A percentile compares a stretch with the other conserved stretches of the same genome.
Evolutionary conservation across 2,113 vertebrate genomes (phyloP).

Genomic region (Gallinago media): DNA sequence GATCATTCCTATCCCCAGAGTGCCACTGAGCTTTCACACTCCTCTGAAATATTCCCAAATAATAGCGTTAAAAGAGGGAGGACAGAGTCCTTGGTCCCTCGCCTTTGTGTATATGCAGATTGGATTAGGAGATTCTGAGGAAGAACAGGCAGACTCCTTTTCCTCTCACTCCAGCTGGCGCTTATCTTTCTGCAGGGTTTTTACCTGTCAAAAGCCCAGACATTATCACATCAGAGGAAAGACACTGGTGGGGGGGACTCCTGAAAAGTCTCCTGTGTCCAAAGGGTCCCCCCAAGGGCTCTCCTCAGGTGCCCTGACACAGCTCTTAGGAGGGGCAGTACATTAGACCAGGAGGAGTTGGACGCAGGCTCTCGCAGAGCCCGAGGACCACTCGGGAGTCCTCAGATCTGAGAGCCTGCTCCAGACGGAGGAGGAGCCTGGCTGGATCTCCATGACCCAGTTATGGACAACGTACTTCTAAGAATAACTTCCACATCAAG

Average conservation of each 20-base stretch:
- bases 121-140: background rate
- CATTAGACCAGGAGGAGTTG: fast-evolving
- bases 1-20: background rate
- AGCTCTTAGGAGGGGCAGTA: fast-evolving
- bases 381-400: background rate
- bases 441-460: slow-evolving; percentile 48
- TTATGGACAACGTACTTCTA: slow-evolving; percentile 53
- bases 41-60: background rate
- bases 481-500: slow-evolving; percentile 66
- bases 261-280: background rate
- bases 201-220: background rate
- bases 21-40: background rate
- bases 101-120: background rate
- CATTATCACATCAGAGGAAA: background rate
- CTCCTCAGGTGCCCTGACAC: background rate
- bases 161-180: background rate
- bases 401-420: background rate
- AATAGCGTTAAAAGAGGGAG: background rate
- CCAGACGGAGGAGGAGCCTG: slow-evolving; percentile 53
- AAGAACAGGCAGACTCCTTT: background rate
- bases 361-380: fast-evolving
- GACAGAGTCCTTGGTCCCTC: background rate
- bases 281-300: fast-evolving
- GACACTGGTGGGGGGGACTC: background rate
- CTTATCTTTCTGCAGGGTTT: background rate